Conservation (phyloP, 2,888 invertebrate species). For the Torymus tubicola region DNA sequence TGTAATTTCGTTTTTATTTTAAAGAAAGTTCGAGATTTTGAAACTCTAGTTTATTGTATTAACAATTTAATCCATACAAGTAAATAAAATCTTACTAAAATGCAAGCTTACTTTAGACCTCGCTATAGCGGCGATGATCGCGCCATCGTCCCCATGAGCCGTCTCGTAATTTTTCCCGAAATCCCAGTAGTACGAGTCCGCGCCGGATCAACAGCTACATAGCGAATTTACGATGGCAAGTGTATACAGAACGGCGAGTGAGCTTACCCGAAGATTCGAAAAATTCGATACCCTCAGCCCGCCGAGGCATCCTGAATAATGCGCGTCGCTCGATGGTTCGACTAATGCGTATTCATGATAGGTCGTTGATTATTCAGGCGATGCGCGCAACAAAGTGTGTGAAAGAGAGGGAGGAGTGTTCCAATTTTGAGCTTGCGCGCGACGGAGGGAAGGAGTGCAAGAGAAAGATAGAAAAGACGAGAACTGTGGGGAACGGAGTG, state of each 20-base stretch:
- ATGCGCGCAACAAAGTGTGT: neutral
- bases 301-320: slow-evolving; percentile 36
- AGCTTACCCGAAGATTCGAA: slow-evolving; percentile 31
- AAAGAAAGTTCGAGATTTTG: too few relatives aligned
- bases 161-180: slow-evolving; percentile 10
- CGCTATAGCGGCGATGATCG: too few relatives aligned
- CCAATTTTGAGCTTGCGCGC: too few relatives aligned
- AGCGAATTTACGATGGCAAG: slow-evolving; percentile 11
- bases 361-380: slow-evolving; percentile 53
- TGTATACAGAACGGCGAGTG: neutral
- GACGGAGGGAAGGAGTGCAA: neutral
- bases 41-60: too few relatives aligned
- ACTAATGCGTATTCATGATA: slow-evolving; percentile 56
- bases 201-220: neutral
- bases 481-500: too few relatives aligned
- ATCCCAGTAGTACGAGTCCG: neutral
- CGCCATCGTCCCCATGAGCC: neutral
- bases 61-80: too few relatives aligned
- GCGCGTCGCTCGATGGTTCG: slow-evolving; percentile 46
- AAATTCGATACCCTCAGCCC: slow-evolving; percentile 41
- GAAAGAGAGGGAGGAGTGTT: neutral
- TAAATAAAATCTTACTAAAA: too few relatives aligned
- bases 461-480: neutral
- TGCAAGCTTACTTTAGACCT: too few relatives aligned
- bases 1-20: too few relatives aligned